Evolutionary conservation across 2,797 vertebrate species (phyloP), one percentile per base, ranked within the genome.

Genomic region (Eulemur rubriventer): DNA sequence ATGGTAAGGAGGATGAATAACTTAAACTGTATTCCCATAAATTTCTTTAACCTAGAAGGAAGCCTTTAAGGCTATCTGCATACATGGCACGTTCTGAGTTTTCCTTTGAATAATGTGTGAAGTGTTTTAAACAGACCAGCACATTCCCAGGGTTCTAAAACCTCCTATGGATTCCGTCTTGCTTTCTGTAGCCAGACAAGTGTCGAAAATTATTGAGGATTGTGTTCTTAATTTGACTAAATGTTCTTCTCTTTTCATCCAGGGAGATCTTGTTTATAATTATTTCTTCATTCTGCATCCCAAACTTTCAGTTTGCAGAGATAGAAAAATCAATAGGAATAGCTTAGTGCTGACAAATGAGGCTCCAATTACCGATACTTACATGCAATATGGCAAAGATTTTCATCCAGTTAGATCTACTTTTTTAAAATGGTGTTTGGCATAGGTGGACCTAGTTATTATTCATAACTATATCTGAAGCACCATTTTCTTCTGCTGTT

Each of bases 301-400:
- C 30, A 89, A 85, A 95, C 80, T 96, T 96, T 41, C 59, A 90
- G 78, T 97, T 80, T 95, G 81, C 59, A 87, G 43, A 91, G 38
- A 52, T 88, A 92, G 96, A 96, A 95, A 97, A 97, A 97, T 97
- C 96, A 97, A 95, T 94, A 78, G 41, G 61, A 96, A 89, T 89
- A 95, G 79, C 85, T 97, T 86, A 95, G 89, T 80, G 52, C 91
- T 95, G 86, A 97, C 93, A 95, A 87, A 92, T 69, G 79, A 94
- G 35, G 33, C 28, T 94, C 65, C 46, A 94, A 52, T 95, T 94
- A 89, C 85, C 73, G 55, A 89, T 89, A 86, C 57, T 92, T 82
- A 33, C 8, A 72, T 24, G 41, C 76, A 96, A 50, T 35, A 83
- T 30, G n/a, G 83, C 79, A 81, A 89, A 85, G 79, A 41, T 73